Percentiles rank a stretch among this genome's conserved stretches.
Evolutionary conservation across 2,797 vertebrate genomes (phyloP).

Genomic region (Staurois parvus): DNA sequence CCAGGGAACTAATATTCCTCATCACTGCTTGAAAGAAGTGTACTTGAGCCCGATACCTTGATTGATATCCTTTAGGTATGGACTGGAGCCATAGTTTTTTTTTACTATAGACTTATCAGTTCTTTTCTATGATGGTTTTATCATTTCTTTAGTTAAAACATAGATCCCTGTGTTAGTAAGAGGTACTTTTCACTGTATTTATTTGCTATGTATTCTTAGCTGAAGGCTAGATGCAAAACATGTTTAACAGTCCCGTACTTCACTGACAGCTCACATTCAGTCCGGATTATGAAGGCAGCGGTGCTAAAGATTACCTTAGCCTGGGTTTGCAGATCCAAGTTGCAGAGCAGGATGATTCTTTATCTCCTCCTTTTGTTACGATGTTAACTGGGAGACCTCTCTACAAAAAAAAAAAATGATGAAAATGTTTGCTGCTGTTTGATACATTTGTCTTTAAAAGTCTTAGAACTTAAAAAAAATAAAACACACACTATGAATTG

Average conservation of each 20-base stretch:
- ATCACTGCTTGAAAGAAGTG: background rate
- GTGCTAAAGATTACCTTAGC: conserved; percentile 47
- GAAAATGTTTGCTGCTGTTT: no score
- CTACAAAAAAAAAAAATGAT: no score
- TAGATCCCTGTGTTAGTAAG: conserved; percentile 3
- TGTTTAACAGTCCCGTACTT: conserved; percentile 27
- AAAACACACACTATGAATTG: no score
- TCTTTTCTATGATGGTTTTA: background rate
- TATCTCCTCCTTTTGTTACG: no score
- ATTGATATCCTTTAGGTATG: no score
- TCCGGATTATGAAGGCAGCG: conserved; percentile 39
- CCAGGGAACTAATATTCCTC: no score
- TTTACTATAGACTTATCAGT: background rate
- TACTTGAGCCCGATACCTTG: background rate
- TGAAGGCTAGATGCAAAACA: conserved; percentile 41
- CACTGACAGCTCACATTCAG: conserved; percentile 43
- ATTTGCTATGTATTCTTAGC: conserved; percentile 21
- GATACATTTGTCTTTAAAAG: no score
- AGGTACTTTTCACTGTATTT: conserved; percentile 1
- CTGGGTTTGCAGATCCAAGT: no score
- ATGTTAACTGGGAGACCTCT: no score
- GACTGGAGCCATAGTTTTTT: background rate
- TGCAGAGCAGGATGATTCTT: no score
- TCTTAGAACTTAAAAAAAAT: no score
- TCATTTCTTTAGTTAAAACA: background rate